Evolutionary conservation across 2,113 vertebrate species (phyloP).

Genomic region (Oryzias javanicus): DNA sequence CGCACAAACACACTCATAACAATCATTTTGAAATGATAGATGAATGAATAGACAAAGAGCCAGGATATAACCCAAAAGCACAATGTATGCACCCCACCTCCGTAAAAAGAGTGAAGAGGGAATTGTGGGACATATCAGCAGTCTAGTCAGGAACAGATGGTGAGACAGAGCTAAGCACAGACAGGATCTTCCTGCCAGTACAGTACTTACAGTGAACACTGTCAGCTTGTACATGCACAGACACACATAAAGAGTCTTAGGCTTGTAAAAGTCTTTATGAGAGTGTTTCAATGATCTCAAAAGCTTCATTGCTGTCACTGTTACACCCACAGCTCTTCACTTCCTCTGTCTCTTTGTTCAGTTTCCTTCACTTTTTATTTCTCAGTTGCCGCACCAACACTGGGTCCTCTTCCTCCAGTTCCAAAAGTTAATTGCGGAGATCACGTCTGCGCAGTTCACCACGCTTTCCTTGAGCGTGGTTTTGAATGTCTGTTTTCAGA

Average conservation of each 20-base stretch:
- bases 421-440: constrained; percentile 7
- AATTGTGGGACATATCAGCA: constrained; percentile 69
- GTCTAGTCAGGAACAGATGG: constrained; percentile 75
- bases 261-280: constrained; percentile 50
- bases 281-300: constrained; percentile 34
- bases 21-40: constrained; percentile 24
- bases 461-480: constrained; percentile 19
- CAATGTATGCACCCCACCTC: constrained; percentile 40
- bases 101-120: constrained; percentile 52
- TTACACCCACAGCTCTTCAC: constrained; percentile 23
- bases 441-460: constrained; percentile 21
- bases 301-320: constrained; percentile 31
- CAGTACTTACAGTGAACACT: constrained; percentile 41
- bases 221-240: constrained; percentile 36
- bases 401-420: constrained; percentile 7
- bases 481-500: constrained; percentile 36
- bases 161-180: constrained; percentile 63
- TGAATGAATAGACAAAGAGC: constrained; percentile 16
- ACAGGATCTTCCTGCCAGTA: constrained; percentile 67
- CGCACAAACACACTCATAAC: not conserved
- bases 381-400: constrained; percentile 9
- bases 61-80: constrained; percentile 37
- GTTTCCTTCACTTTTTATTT: constrained; percentile 27
- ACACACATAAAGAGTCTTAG: constrained; percentile 26
- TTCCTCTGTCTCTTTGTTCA: constrained; percentile 32